Evolutionary conservation across 2,797 vertebrate genomes (phyloP), one percentile per base, ranked within the genome.

Genomic region (Tapera naevia): DNA sequence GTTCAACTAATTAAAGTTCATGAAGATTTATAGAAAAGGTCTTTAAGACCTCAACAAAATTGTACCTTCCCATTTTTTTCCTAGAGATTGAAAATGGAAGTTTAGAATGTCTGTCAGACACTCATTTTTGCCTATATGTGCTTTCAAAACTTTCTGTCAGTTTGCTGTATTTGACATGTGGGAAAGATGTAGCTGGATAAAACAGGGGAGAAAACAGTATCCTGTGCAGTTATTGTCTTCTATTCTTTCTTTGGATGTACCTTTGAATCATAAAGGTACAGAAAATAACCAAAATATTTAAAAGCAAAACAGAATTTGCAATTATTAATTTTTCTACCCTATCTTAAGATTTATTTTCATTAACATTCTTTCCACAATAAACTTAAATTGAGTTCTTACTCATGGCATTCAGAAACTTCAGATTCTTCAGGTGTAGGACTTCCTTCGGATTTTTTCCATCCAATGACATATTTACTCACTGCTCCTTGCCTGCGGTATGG

Each of bases 341-440:
- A 46, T 54, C 85, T 79, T 58, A 86, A 33, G 82, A 69, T 73
- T 61, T 53, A 30, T 64, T 82, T 86, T 45, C 28, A 37, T 66
- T 50, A 54, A 25, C 7, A 23, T 80, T 87, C 37, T 62, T 67
- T 17, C 54, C 65, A 37, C 43, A 60, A 41, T 1, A 41, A 89
- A 61, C 48, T 65, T 70, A 81, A 96, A 96, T 2, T 79, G 22
- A 80, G 19, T 75, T 93, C 98, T 98, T 98, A 99, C 99, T 99
- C 98, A 92, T 98, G 98, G 97, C 98, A 99, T 93, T 98, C 98
- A 72, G 98, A 95, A 97, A 98, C 98, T 94, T 98, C 98, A 27
- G 98, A 97, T 96, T 98, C 99, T 91, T 99, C 98, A 46, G 98
- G 98, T 33, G 98, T 97, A 51, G 98, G 98, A 93, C 98, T 98